Conservation (phyloP, 2,797 vertebrate genomes). For the Pygocentrus nattereri region DNA sequence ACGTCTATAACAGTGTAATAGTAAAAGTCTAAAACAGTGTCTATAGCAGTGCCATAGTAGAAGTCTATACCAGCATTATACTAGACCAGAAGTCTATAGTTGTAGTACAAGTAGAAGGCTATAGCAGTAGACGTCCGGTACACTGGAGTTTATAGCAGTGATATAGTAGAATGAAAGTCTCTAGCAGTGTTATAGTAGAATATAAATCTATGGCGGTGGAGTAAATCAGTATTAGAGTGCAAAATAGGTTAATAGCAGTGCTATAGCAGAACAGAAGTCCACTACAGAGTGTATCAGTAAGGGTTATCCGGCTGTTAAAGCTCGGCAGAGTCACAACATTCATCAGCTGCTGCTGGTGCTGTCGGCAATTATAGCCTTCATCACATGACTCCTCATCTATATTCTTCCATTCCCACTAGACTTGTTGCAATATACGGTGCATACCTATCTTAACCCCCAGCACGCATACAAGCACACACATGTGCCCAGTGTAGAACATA, state of each 20-base stretch:
- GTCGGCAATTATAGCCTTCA: slow-evolving; percentile 74
- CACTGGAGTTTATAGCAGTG: background rate
- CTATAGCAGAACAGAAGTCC: background rate
- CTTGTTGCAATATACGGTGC: background rate
- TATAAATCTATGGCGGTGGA: background rate
- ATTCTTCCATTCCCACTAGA: slow-evolving; percentile 4
- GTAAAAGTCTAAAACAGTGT: background rate
- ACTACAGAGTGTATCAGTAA: slow-evolving; percentile 46
- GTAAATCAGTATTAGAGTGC: background rate
- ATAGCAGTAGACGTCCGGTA: slow-evolving; percentile 1
- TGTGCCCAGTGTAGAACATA: background rate
- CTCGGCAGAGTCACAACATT: slow-evolving; percentile 67
- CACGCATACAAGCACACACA: background rate
- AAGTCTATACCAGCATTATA: background rate
- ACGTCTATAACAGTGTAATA: background rate
- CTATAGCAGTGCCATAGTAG: background rate
- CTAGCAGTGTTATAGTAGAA: background rate
- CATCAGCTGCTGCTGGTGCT: slow-evolving; percentile 73
- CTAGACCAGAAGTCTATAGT: background rate
- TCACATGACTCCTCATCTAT: slow-evolving; percentile 78
- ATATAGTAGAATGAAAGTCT: background rate
- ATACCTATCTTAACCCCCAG: background rate
- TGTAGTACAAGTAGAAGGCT: background rate
- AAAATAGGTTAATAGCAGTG: background rate
- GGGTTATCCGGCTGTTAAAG: slow-evolving; percentile 78